These are phyloP conservation scores for Copidosoma floridanum DNA, from an alignment of 1,140 invertebrate species.

Conservation along the genomic window DNA sequence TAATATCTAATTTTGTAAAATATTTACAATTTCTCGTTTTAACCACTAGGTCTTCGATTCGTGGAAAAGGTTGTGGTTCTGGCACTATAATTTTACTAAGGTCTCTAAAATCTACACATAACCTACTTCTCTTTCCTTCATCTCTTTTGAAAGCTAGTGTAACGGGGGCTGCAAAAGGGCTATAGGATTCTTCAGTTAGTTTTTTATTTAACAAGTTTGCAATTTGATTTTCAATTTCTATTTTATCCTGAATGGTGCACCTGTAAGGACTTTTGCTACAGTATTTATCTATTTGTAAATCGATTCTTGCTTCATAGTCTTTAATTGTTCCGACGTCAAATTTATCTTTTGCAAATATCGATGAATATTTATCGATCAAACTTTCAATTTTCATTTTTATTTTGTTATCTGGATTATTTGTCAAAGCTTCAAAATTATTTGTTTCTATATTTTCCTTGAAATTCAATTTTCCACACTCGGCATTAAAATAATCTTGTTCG, in stretches of 20 bases:
- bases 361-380: constrained; percentile 17
- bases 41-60: constrained; percentile 38
- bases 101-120: constrained; percentile 35
- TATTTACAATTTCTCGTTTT: constrained; percentile 38
- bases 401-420: constrained; percentile 5
- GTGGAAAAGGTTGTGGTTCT: constrained; percentile 45
- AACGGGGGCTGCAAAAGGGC: constrained; percentile 44
- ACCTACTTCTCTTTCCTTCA: constrained; percentile 38
- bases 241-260: too few relatives aligned
- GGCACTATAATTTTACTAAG: constrained; percentile 29
- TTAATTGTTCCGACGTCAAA: constrained; percentile 23
- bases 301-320: constrained; percentile 22
- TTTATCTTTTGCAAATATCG: constrained; percentile 27
- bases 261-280: too few relatives aligned
- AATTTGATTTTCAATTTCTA: too few relatives aligned
- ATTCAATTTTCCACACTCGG: too few relatives aligned
- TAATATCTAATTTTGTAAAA: too few relatives aligned
- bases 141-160: constrained; percentile 45
- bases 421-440: constrained; percentile 3
- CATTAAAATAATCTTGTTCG: too few relatives aligned
- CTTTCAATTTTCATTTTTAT: constrained; percentile 15
- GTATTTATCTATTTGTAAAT: too few relatives aligned
- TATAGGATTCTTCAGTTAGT: too few relatives aligned
- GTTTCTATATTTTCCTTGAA: constrained; percentile 25
- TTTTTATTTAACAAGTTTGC: too few relatives aligned